Conservation (phyloP, 2,797 vertebrate genomes). For the Sandelia bainsii region DNA sequence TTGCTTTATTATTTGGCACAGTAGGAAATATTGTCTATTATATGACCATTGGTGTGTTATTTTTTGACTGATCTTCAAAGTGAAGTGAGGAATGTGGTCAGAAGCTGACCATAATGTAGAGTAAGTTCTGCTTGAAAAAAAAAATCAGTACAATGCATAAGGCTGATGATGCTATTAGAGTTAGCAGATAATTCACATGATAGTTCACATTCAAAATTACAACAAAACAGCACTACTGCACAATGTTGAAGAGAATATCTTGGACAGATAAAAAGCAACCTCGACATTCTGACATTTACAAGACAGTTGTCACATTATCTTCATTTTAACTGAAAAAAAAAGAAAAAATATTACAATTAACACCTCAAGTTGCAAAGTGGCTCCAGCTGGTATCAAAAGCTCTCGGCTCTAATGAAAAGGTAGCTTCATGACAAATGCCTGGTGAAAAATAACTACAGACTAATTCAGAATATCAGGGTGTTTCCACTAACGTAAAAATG, state of each 20-base stretch:
- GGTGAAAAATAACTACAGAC: constrained; percentile 19
- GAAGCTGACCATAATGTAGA: constrained; percentile 18
- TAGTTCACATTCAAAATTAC: constrained; percentile 67
- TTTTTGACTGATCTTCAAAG: constrained; percentile 46
- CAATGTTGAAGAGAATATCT: constrained; percentile 60
- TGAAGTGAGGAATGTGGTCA: constrained; percentile 39
- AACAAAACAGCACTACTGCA: constrained; percentile 71
- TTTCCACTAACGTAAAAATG: constrained; percentile 54
- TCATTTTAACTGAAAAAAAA: background rate
- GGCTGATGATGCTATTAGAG: constrained; percentile 38
- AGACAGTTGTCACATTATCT: constrained; percentile 24
- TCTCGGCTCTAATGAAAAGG: background rate
- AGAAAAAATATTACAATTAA: background rate
- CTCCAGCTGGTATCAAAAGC: background rate
- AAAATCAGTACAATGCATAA: constrained; percentile 25
- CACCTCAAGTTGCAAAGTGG: background rate
- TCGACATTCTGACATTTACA: constrained; percentile 47
- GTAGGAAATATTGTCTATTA: constrained; percentile 68
- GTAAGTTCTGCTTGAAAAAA: constrained; percentile 18
- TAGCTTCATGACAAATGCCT: constrained; percentile 9
- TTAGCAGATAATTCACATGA: constrained; percentile 55
- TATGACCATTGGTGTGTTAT: constrained; percentile 50
- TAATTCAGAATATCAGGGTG: constrained; percentile 52
- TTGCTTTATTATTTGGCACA: constrained; percentile 88
- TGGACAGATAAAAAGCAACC: constrained; percentile 53